These are phyloP conservation scores for Heliothis peltigera DNA, from an alignment of 2,888 invertebrate genomes.

Conservation along the genomic window DNA sequence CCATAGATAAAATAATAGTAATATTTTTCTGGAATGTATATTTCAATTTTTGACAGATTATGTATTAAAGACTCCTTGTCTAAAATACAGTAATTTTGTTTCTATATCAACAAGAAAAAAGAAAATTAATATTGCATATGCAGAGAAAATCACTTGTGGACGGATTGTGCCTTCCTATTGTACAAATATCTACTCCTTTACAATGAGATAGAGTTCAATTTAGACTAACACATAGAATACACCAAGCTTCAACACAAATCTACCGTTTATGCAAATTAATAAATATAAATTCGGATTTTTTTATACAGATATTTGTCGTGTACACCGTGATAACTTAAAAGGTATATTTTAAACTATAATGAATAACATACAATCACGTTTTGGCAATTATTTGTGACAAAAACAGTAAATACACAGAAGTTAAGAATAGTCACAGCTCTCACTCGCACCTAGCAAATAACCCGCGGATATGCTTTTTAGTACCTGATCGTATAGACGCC, in stretches of 20 bases:
- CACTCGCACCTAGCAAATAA: too few relatives aligned
- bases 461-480: too few relatives aligned
- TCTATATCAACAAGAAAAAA: constrained; percentile 39
- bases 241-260: constrained; percentile 52
- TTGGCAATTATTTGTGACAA: too few relatives aligned
- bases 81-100: neutral
- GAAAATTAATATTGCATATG: constrained; percentile 48
- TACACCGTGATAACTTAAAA: neutral
- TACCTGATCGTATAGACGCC: too few relatives aligned
- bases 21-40: constrained; percentile 6
- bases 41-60: neutral
- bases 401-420: too few relatives aligned
- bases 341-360: too few relatives aligned
- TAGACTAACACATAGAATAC: constrained; percentile 51
- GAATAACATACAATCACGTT: too few relatives aligned
- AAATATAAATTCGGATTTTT: constrained; percentile 64
- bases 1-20: too few relatives aligned
- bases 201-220: constrained; percentile 51
- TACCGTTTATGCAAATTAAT: constrained; percentile 56
- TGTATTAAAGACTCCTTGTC: neutral
- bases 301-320: constrained; percentile 56
- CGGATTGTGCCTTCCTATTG: constrained; percentile 78
- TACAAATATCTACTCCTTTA: constrained; percentile 59
- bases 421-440: too few relatives aligned
- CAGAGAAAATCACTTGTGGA: constrained; percentile 76